Evolutionary conservation across 2,888 invertebrate genomes (phyloP).

Genomic region (Acronicta leporina): DNA sequence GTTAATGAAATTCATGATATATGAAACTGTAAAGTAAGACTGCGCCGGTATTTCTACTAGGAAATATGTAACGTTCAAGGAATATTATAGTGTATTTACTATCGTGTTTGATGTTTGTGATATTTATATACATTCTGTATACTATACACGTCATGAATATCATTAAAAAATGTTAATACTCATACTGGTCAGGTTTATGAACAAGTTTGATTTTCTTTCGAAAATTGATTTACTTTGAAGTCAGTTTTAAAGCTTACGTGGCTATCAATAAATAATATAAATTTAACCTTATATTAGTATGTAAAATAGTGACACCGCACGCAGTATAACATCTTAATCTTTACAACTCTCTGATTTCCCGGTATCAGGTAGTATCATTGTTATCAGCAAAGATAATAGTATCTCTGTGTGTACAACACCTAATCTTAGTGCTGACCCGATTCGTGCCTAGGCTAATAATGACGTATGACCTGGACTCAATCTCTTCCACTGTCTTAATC

Average conservation of each 20-base stretch:
- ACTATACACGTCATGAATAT: constrained; percentile 19
- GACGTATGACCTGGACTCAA: constrained; percentile 82
- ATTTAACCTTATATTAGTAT: constrained; percentile 35
- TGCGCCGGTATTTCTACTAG: constrained; percentile 29
- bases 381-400: constrained; percentile 67
- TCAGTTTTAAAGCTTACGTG: constrained; percentile 1
- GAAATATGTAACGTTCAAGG: constrained; percentile 31
- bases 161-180: constrained; percentile 15
- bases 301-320: constrained; percentile 57
- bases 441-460: constrained; percentile 80
- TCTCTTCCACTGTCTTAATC: constrained; percentile 69
- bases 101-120: constrained; percentile 29
- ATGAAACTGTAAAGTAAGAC: constrained; percentile 39
- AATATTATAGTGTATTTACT: constrained; percentile 27
- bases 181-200: constrained; percentile 1
- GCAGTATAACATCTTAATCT: constrained; percentile 70
- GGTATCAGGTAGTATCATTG: constrained; percentile 69
- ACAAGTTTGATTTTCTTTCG: constrained; percentile 9
- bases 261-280: constrained; percentile 47
- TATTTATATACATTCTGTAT: constrained; percentile 24
- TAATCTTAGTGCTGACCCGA: constrained; percentile 82
- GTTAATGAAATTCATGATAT: constrained; percentile 38
- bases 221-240: constrained; percentile 28
- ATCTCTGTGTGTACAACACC: constrained; percentile 72
- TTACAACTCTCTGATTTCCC: constrained; percentile 81